These are phyloP conservation scores for Lithosia quadra DNA, from an alignment of 2,888 invertebrate genomes.

Conservation along the genomic window DNA sequence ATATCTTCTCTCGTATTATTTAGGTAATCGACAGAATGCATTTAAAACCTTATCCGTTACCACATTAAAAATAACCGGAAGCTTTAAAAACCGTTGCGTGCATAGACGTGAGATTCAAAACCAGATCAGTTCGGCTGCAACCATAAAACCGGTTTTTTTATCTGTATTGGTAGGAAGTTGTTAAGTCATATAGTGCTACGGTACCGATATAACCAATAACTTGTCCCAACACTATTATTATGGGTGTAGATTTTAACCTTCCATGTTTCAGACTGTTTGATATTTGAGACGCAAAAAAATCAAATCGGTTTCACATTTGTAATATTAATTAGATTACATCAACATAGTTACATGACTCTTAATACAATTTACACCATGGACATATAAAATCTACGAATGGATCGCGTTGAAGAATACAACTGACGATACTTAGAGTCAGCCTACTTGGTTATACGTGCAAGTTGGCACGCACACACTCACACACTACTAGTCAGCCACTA, in stretches of 20 bases:
- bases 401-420: too few species aligned
- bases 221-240: conserved; percentile 10
- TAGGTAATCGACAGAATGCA: conserved; percentile 7
- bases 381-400: too few species aligned
- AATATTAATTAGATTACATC: not conserved
- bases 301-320: not conserved
- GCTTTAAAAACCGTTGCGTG: conserved; percentile 47
- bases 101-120: conserved; percentile 32
- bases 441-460: too few species aligned
- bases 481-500: too few species aligned
- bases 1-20: conserved; percentile 4
- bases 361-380: not conserved
- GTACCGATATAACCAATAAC: conserved; percentile 20
- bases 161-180: conserved; percentile 39
- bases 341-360: not conserved
- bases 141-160: conserved; percentile 41
- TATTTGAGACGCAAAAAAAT: not conserved
- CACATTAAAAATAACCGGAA: conserved; percentile 39
- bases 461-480: too few species aligned
- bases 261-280: too few species aligned
- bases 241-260: not conserved
- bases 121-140: conserved; percentile 41
- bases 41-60: conserved; percentile 10
- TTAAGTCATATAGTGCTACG: conserved; percentile 32
- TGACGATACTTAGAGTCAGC: too few species aligned